Percentiles rank a stretch among this genome's conserved stretches.
Evolutionary conservation across 2,113 vertebrate species (phyloP).

Genomic region (Prochilodus magdalenae): DNA sequence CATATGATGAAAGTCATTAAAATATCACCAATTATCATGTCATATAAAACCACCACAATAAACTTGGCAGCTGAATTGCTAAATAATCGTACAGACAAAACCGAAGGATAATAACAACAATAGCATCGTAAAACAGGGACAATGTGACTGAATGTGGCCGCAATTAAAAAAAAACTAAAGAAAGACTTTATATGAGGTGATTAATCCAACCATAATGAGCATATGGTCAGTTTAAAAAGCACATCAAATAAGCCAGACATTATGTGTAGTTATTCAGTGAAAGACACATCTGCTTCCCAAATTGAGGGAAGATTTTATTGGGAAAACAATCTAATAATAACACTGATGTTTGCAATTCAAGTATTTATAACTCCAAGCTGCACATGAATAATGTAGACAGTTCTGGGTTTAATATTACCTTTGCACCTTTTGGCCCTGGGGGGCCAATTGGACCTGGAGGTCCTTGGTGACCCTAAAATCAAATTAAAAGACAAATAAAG

Average conservation of each 20-base stretch:
- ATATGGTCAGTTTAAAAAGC: neutral
- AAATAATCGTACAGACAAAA: neutral
- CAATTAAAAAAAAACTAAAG: neutral
- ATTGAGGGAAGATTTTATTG: no score
- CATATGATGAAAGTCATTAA: neutral
- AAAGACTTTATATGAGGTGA: neutral
- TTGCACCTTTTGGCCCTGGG: constrained; percentile 91
- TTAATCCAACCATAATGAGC: neutral
- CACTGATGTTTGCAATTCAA: neutral
- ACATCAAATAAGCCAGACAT: neutral
- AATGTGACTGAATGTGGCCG: neutral
- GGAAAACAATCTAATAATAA: neutral
- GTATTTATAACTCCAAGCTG: neutral
- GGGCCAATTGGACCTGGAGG: constrained; percentile 83
- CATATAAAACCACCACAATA: neutral
- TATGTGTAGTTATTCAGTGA: neutral
- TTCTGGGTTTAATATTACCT: constrained; percentile 77
- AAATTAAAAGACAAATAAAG: constrained; percentile 38
- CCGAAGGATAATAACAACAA: neutral
- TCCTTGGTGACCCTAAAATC: constrained; percentile 87
- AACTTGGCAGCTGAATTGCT: neutral
- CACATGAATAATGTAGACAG: constrained; percentile 10
- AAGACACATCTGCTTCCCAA: neutral
- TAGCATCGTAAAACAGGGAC: neutral
- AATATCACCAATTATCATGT: neutral